phyloP scores from a whole-genome alignment of 2,113 vertebrate species.

The Panthera leo region DNA sequence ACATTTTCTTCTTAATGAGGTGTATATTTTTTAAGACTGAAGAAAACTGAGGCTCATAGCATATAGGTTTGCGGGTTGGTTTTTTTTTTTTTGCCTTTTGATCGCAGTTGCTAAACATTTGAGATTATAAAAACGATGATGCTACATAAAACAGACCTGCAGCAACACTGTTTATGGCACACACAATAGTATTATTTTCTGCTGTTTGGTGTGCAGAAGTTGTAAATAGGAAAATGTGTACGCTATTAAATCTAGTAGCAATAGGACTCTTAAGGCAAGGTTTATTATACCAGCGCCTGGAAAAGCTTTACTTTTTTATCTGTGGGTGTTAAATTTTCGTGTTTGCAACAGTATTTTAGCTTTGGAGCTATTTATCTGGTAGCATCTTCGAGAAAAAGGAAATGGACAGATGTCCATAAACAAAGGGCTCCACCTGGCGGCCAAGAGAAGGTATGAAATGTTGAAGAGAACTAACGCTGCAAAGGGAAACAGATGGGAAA shows the following conservation, averaged over 20 bases:
- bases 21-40: neutral
- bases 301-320: conserved; percentile 81
- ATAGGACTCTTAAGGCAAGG: conserved; percentile 81
- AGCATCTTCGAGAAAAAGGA: conserved; percentile 27
- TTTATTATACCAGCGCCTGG: conserved; percentile 80
- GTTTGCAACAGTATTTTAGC: conserved; percentile 72
- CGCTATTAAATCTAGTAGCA: conserved; percentile 82
- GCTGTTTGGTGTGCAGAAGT: conserved; percentile 77
- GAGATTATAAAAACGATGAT: conserved; percentile 55
- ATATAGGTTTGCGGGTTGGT: neutral
- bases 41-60: conserved; percentile 21
- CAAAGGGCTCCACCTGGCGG: conserved; percentile 85
- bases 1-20: conserved; percentile 66
- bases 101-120: neutral
- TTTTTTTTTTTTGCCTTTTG: neutral
- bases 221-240: conserved; percentile 80
- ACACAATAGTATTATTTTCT: conserved; percentile 80
- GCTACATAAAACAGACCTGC: conserved; percentile 71
- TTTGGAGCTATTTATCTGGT: conserved; percentile 68
- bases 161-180: conserved; percentile 75
- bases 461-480: neutral
- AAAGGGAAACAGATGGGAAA: conserved; percentile 34
- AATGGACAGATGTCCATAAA: conserved; percentile 82
- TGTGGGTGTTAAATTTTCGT: conserved; percentile 79
- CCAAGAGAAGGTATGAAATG: conserved; percentile 7